Conservation (phyloP, 2,797 vertebrate genomes). For the Tympanoctomys barrerae region DNA sequence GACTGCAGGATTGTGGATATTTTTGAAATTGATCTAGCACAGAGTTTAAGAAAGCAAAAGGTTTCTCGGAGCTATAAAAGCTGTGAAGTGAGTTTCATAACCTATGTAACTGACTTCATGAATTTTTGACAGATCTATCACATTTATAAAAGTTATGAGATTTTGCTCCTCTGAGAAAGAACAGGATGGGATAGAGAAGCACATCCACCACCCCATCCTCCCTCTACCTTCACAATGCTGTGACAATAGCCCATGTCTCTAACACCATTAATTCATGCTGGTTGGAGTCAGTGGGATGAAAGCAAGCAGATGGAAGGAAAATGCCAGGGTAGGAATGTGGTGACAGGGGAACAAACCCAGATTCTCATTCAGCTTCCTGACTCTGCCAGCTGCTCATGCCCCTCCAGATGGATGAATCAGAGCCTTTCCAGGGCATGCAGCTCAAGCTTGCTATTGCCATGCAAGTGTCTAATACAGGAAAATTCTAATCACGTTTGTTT, state of each 20-base stretch:
- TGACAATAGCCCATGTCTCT: neutral
- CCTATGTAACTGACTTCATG: neutral
- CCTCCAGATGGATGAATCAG: constrained; percentile 45
- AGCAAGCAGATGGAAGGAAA: constrained; percentile 23
- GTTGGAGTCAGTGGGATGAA: neutral
- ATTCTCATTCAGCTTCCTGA: neutral
- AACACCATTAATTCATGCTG: neutral
- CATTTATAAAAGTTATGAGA: constrained; percentile 23
- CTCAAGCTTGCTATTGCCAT: neutral
- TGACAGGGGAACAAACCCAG: constrained; percentile 3
- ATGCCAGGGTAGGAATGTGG: neutral
- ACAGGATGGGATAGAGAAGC: neutral
- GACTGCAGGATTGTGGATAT: neutral
- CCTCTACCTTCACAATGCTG: neutral
- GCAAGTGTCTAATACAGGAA: constrained; percentile 67
- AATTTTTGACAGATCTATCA: constrained; percentile 41
- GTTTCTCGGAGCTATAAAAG: neutral
- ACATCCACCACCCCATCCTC: neutral
- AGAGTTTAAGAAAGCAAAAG: constrained; percentile 40
- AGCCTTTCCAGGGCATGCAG: constrained; percentile 50
- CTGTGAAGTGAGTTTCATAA: neutral
- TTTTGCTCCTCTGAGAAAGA: neutral
- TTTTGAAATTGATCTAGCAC: neutral
- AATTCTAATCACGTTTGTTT: constrained; percentile 84
- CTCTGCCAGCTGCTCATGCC: constrained; percentile 21